Evolutionary conservation across 2,797 vertebrate species (phyloP).

Genomic region (Enteromius mattozi): DNA sequence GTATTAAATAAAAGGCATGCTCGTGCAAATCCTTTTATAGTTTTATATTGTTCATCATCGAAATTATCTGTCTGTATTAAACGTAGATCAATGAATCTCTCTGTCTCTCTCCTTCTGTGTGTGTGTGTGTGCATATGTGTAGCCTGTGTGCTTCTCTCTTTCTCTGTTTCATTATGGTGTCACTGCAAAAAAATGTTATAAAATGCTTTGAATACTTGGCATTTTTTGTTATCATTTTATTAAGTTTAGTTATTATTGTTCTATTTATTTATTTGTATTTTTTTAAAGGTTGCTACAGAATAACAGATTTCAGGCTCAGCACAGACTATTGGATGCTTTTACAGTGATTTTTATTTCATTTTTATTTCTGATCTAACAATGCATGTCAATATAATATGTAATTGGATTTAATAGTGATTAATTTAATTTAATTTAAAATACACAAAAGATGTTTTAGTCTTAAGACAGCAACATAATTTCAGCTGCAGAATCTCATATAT

Average conservation of each 20-base stretch:
- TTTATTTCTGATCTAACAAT: background rate
- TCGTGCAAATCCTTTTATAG: background rate
- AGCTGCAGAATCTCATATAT: background rate
- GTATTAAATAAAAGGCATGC: background rate
- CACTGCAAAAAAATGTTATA: background rate
- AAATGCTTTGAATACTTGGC: background rate
- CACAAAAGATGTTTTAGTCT: background rate
- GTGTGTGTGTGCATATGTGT: background rate
- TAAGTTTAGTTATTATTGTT: background rate
- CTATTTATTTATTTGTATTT: background rate
- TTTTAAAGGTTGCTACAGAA: background rate
- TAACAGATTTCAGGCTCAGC: background rate
- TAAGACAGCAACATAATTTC: background rate
- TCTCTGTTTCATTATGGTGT: background rate
- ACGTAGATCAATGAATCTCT: background rate
- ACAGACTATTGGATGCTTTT: background rate
- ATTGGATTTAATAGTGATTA: background rate
- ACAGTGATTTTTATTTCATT: background rate
- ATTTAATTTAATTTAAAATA: background rate
- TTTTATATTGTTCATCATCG: background rate
- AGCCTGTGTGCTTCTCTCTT: background rate
- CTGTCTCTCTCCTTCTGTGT: background rate
- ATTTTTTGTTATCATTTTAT: background rate
- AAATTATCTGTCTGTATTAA: background rate
- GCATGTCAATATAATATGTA: background rate